phyloP scores from a whole-genome alignment of 2,888 invertebrate species.

The Agrochola lychnidis region DNA sequence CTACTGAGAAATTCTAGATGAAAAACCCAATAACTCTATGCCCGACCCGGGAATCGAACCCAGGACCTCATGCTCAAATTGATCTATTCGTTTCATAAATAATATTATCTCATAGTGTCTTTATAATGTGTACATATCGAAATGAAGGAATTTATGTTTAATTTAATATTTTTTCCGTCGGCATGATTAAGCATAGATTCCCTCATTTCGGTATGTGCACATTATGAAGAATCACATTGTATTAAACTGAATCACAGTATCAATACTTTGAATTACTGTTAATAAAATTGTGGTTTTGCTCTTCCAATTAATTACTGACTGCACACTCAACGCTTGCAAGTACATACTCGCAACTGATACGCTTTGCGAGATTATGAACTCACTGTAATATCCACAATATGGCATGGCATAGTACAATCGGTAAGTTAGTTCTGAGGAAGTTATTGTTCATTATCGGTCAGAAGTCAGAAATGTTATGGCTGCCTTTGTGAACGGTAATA shows the following conservation, averaged over 20 bases:
- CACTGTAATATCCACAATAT: neutral
- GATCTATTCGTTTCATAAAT: no score
- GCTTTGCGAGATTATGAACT: constrained; percentile 21
- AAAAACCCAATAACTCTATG: no score
- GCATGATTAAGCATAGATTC: no score
- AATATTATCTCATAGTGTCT: no score
- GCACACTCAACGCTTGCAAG: neutral
- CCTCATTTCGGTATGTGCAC: no score
- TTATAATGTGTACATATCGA: no score
- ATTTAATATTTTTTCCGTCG: no score
- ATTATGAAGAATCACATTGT: no score
- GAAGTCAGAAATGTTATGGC: neutral
- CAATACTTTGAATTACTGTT: neutral
- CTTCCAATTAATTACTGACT: constrained; percentile 30
- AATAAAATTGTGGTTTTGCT: neutral
- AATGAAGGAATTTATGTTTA: no score
- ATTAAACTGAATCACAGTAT: neutral
- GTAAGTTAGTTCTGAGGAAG: neutral
- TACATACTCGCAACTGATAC: constrained; percentile 28
- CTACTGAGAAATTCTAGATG: no score
- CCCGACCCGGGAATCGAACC: no score
- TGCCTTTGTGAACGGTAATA: neutral
- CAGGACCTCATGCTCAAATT: no score
- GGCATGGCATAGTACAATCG: neutral
- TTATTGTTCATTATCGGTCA: constrained; percentile 5